Evolutionary conservation across 1,140 invertebrate species (phyloP).

Genomic region (Pygmarrhopalites habei): DNA sequence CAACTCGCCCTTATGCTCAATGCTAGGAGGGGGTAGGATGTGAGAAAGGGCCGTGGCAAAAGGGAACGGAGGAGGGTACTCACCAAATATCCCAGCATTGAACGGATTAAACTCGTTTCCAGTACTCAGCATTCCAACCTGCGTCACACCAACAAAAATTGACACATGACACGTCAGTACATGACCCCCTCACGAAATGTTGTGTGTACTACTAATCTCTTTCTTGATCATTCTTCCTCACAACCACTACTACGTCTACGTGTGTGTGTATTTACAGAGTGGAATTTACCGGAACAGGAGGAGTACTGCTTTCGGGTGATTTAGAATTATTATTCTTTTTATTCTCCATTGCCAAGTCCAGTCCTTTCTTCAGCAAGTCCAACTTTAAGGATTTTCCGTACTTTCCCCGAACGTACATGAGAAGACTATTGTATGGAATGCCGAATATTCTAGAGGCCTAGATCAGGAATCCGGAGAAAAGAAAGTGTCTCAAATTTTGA

Average conservation of each 20-base stretch:
- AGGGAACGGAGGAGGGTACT: slow-evolving; percentile 35
- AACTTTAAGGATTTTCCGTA: slow-evolving; percentile 82
- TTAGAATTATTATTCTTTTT: slow-evolving; percentile 33
- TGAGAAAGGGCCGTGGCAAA: slow-evolving; percentile 33
- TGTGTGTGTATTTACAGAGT: too few relatives aligned
- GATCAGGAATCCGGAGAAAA: too few relatives aligned
- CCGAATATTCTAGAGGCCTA: slow-evolving; percentile 74
- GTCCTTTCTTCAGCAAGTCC: slow-evolving; percentile 69
- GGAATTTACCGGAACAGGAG: too few relatives aligned
- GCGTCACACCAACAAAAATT: too few relatives aligned
- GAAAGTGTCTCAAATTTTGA: neutral
- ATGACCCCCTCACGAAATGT: too few relatives aligned
- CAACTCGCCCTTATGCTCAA: slow-evolving; percentile 3
- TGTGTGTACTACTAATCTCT: too few relatives aligned
- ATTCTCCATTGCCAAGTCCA: slow-evolving; percentile 39
- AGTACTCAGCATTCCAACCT: too few relatives aligned
- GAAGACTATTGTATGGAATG: slow-evolving; percentile 80
- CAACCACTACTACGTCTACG: too few relatives aligned
- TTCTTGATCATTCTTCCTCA: too few relatives aligned
- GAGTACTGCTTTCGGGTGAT: slow-evolving; percentile 22
- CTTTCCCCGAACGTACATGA: slow-evolving; percentile 88
- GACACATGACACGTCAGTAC: too few relatives aligned
- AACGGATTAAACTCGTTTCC: slow-evolving; percentile 33
- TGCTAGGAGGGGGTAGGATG: slow-evolving; percentile 28
- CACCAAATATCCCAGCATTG: slow-evolving; percentile 27